phyloP scores from a whole-genome alignment of 2,113 vertebrate species.

The Cebidichthys violaceus region DNA sequence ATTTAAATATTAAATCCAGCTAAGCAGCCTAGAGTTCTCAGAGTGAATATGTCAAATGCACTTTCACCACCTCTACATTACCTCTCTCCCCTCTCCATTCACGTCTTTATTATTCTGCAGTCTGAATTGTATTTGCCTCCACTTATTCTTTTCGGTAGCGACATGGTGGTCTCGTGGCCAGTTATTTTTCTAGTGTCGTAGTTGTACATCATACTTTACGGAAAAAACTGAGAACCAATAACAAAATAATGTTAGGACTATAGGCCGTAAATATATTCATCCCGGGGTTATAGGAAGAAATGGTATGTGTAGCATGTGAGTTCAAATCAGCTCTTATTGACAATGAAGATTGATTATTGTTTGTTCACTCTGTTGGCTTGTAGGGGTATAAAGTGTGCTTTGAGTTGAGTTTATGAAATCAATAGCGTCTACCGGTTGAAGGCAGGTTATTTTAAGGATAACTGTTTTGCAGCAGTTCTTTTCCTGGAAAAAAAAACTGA shows the following conservation, averaged over 20 bases:
- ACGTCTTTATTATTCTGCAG: slow-evolving; percentile 67
- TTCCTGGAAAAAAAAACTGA: slow-evolving; percentile 23
- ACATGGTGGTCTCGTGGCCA: slow-evolving; percentile 60
- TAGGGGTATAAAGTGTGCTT: slow-evolving; percentile 3
- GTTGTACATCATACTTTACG: slow-evolving; percentile 42
- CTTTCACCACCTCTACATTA: slow-evolving; percentile 69
- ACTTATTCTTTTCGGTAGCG: slow-evolving; percentile 42
- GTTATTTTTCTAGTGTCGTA: slow-evolving; percentile 57
- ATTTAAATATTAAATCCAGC: slow-evolving; percentile 84
- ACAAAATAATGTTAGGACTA: slow-evolving; percentile 21
- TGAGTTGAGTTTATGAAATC: slow-evolving; percentile 17
- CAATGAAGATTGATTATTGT: background rate
- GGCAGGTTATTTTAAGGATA: slow-evolving; percentile 41
- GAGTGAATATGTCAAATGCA: slow-evolving; percentile 82
- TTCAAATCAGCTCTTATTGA: slow-evolving; percentile 44
- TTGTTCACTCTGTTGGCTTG: slow-evolving; percentile 7
- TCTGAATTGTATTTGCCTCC: slow-evolving; percentile 80
- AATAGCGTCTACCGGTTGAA: background rate
- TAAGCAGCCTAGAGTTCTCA: slow-evolving; percentile 83
- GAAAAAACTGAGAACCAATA: slow-evolving; percentile 26
- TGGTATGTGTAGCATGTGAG: background rate
- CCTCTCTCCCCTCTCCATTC: slow-evolving; percentile 43
- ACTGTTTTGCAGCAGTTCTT: slow-evolving; percentile 67
- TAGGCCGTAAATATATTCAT: slow-evolving; percentile 33
- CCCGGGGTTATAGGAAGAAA: slow-evolving; percentile 32